Conservation (phyloP, 2,113 vertebrate genomes). For the Pogona vitticeps region DNA sequence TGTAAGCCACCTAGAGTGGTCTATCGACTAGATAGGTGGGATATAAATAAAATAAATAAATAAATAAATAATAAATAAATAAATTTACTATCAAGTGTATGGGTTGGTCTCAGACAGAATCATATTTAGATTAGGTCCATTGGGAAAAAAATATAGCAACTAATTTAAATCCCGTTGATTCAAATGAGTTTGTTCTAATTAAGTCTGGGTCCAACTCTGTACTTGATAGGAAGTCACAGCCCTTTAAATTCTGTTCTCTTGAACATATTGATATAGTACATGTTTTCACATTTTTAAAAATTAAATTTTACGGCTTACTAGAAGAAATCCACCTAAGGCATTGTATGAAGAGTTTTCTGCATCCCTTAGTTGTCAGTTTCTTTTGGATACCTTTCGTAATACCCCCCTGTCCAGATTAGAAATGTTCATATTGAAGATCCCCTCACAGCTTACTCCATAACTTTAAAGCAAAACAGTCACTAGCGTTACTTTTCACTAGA, state of each 20-base stretch:
- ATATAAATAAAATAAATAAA: too few species aligned
- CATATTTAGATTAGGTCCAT: not conserved
- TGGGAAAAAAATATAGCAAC: not conserved
- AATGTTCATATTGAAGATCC: not conserved
- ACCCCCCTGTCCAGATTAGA: not conserved
- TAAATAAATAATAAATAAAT: too few species aligned
- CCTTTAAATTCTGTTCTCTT: not conserved
- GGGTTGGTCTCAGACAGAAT: not conserved
- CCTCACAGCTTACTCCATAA: not conserved
- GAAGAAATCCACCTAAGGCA: not conserved
- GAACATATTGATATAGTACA: not conserved
- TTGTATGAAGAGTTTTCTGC: not conserved
- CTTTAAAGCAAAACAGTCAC: not conserved
- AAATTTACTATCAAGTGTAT: not conserved
- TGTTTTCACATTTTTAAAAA: not conserved
- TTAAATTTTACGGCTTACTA: not conserved
- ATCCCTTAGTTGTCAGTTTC: not conserved
- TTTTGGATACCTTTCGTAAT: not conserved
- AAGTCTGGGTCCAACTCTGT: not conserved
- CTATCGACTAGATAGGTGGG: too few species aligned
- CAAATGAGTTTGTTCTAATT: not conserved
- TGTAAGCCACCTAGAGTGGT: too few species aligned
- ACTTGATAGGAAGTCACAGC: not conserved
- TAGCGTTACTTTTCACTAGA: not conserved
- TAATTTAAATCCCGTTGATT: not conserved